These are phyloP conservation scores for Melieria omissa DNA, from an alignment of 2,888 invertebrate species.

Conservation along the genomic window DNA sequence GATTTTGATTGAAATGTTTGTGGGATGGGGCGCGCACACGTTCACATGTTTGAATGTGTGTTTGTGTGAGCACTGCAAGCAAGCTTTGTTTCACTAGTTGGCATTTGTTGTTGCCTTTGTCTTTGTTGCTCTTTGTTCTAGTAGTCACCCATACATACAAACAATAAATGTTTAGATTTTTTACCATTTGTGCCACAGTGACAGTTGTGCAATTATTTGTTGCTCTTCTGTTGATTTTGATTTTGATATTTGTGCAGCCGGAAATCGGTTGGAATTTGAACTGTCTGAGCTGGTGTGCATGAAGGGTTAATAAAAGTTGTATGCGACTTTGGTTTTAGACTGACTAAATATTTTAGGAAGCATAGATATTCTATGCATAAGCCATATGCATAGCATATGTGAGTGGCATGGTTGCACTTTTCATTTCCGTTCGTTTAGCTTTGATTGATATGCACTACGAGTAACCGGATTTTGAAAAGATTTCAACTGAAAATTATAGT, in stretches of 20 bases:
- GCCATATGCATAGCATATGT: too few species aligned
- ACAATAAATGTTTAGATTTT: background rate
- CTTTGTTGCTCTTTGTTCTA: background rate
- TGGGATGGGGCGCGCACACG: background rate
- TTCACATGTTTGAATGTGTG: background rate
- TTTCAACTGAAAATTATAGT: too few species aligned
- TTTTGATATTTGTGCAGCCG: slow-evolving; percentile 17
- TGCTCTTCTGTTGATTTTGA: slow-evolving; percentile 27
- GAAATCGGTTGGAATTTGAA: slow-evolving; percentile 29
- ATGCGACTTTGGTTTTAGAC: too few species aligned
- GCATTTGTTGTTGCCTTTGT: background rate
- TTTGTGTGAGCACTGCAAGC: too few species aligned
- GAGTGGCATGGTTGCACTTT: too few species aligned
- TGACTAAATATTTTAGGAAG: too few species aligned
- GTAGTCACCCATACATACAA: too few species aligned
- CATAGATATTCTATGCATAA: too few species aligned
- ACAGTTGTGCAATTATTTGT: slow-evolving; percentile 11
- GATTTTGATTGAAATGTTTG: slow-evolving; percentile 13
- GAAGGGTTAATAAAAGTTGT: too few species aligned
- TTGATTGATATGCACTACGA: too few species aligned
- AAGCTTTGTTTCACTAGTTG: background rate
- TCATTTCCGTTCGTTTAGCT: too few species aligned
- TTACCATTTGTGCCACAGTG: slow-evolving; percentile 16
- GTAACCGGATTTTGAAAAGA: too few species aligned
- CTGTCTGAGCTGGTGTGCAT: background rate